Evolutionary conservation across 2,888 invertebrate genomes (phyloP).

Genomic region (Brenthis ino): DNA sequence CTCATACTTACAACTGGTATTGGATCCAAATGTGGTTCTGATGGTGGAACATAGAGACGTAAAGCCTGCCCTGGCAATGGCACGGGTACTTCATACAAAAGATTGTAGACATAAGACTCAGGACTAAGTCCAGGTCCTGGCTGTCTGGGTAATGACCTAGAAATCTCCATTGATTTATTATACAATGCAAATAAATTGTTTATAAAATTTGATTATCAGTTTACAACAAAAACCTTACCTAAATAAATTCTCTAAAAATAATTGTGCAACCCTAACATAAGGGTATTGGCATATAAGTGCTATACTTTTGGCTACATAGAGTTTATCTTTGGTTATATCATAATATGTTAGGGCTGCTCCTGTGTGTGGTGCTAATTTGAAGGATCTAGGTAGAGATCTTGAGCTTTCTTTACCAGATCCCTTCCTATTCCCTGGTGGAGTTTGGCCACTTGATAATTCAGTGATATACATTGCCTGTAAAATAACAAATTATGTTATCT

Average conservation of each 20-base stretch:
- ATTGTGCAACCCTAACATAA: conserved; percentile 92
- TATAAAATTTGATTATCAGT: conserved; percentile 2
- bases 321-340: conserved; percentile 95
- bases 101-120: conserved; percentile 97
- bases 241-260: conserved; percentile 93
- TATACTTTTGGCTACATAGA: conserved; percentile 97
- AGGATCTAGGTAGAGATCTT: conserved; percentile 93
- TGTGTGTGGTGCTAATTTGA: conserved; percentile 90
- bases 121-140: conserved; percentile 90
- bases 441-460: conserved; percentile 92
- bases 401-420: conserved; percentile 86
- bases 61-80: conserved; percentile 95
- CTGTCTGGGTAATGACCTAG: conserved; percentile 89
- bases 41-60: conserved; percentile 87
- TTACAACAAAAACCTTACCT: conserved; percentile 80
- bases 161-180: conserved; percentile 40
- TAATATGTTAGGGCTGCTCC: conserved; percentile 93
- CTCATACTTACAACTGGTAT: conserved; percentile 81
- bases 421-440: conserved; percentile 84
- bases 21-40: conserved; percentile 86
- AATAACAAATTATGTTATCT: background rate
- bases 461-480: conserved; percentile 93
- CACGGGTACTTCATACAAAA: conserved; percentile 95
- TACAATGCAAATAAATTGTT: background rate
- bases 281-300: conserved; percentile 95